Conservation (phyloP, 2,888 invertebrate genomes). For the Zaprionus lineosus region DNA sequence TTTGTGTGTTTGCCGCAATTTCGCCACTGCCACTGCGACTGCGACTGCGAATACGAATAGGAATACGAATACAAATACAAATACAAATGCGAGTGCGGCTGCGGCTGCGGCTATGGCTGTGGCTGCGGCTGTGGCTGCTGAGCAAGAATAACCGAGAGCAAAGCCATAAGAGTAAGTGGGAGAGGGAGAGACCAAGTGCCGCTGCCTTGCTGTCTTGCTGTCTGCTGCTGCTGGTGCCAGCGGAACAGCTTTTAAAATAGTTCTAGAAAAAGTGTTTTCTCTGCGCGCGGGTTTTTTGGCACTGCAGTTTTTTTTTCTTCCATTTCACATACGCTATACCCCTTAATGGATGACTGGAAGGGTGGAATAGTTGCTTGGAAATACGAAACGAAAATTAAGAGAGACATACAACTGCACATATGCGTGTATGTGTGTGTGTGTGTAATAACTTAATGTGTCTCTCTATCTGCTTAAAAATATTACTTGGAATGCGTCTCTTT, state of each 20-base stretch:
- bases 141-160: not conserved
- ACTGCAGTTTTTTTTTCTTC: conserved; percentile 43
- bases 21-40: conserved; percentile 5
- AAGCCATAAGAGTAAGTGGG: not conserved
- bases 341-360: too few relatives aligned
- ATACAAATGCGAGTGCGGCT: not conserved
- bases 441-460: too few relatives aligned
- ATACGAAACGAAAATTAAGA: too few relatives aligned
- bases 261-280: conserved; percentile 71
- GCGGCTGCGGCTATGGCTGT: not conserved
- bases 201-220: conserved; percentile 1
- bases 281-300: conserved; percentile 29
- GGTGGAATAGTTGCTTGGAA: too few relatives aligned
- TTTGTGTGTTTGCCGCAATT: conserved; percentile 70
- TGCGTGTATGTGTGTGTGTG: conserved; percentile 42
- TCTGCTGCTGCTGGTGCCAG: conserved; percentile 9
- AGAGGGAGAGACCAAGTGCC: not conserved
- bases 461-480: too few relatives aligned
- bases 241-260: conserved; percentile 52
- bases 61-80: not conserved
- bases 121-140: not conserved
- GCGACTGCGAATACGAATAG: not conserved
- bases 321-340: conserved; percentile 23
- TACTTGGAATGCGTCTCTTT: too few relatives aligned
- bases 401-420: too few relatives aligned